A percentile compares a stretch with the other conserved stretches of the same genome.
phyloP scores from a whole-genome alignment of 1,140 invertebrate genomes.

The Drosophila funebris region DNA sequence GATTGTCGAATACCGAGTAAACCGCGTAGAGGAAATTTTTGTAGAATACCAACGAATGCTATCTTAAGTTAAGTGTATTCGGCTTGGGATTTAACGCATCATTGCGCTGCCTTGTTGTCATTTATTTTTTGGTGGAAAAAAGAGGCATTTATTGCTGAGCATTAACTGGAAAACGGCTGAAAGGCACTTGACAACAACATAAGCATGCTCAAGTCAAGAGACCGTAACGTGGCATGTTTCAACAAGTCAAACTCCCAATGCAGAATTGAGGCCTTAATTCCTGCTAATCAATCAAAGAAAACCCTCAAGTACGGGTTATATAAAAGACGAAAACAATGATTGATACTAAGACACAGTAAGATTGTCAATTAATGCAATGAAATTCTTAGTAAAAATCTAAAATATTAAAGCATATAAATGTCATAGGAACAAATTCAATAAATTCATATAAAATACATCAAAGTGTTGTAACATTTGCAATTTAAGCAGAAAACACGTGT shows the following conservation, averaged over 20 bases:
- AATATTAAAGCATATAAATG: neutral
- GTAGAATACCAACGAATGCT: constrained; percentile 15
- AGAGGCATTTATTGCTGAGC: neutral
- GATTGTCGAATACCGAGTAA: constrained; percentile 2
- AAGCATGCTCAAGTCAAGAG: neutral
- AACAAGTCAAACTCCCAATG: neutral
- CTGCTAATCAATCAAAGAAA: constrained; percentile 3
- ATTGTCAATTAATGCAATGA: neutral
- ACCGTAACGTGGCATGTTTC: neutral
- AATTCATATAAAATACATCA: neutral
- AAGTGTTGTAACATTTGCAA: neutral
- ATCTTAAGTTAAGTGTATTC: constrained; percentile 23
- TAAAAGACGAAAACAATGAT: neutral
- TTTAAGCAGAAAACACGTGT: constrained; percentile 6
- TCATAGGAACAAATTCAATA: neutral
- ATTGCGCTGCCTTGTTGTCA: constrained; percentile 6
- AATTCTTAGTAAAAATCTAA: neutral
- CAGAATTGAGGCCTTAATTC: neutral
- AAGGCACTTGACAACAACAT: constrained; percentile 1
- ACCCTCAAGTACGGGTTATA: neutral
- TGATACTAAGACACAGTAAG: too few relatives aligned
- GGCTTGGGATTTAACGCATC: constrained; percentile 18
- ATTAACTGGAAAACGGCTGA: neutral
- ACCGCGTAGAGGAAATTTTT: neutral
- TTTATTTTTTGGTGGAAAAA: neutral